phyloP scores from a whole-genome alignment of 2,113 vertebrate species.

The Phainopepla nitens region DNA sequence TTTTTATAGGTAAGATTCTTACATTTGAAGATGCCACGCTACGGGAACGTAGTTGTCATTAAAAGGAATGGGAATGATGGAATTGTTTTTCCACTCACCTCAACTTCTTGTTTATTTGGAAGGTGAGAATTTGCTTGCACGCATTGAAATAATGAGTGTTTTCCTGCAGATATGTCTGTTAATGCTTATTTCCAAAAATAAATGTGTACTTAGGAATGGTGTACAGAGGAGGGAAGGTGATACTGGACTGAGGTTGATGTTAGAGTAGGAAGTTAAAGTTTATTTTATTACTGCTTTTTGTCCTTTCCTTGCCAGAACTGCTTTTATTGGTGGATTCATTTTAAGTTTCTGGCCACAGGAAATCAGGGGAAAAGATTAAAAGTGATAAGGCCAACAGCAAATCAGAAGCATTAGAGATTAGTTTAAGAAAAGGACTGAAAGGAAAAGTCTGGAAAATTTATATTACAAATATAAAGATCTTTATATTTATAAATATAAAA shows the following conservation, averaged over 20 bases:
- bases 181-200: background rate
- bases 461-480: no score
- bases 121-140: conserved; percentile 69
- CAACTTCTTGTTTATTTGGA: conserved; percentile 83
- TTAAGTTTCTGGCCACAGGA: background rate
- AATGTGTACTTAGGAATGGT: background rate
- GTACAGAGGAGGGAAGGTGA: background rate
- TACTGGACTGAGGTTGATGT: accelerated
- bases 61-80: conserved; percentile 84
- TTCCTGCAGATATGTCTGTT: background rate
- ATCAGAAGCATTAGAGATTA: background rate
- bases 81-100: conserved; percentile 81
- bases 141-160: accelerated
- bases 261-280: background rate
- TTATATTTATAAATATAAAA: no score
- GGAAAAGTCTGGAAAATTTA: no score
- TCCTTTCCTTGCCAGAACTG: background rate
- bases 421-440: background rate
- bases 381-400: background rate
- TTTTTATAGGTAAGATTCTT: background rate
- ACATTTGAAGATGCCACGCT: conserved; percentile 76
- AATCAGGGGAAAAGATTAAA: background rate
- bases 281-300: background rate
- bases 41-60: conserved; percentile 83
- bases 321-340: background rate